A percentile compares a stretch with the other conserved stretches of the same genome.
phyloP scores from a whole-genome alignment of 2,888 invertebrate species.

The Rugalucina vietnamica region DNA sequence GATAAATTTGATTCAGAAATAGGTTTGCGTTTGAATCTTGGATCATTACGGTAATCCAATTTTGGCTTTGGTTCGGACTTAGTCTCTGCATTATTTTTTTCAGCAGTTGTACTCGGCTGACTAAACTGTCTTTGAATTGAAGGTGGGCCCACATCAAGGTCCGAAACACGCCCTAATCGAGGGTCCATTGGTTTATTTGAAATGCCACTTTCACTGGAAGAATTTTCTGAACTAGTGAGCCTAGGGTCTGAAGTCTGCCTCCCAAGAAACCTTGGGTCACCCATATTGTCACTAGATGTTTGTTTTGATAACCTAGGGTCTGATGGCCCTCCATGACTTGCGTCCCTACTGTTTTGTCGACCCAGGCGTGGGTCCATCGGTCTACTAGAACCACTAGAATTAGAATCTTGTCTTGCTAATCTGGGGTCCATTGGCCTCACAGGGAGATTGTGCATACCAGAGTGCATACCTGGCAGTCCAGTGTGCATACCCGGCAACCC shows the following conservation, averaged over 20 bases:
- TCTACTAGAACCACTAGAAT: conserved; percentile 33
- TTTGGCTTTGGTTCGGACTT: conserved; percentile 67
- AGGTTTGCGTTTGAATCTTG: conserved; percentile 80
- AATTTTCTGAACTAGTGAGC: conserved; percentile 24
- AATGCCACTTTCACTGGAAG: not conserved
- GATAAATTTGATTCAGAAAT: conserved; percentile 51
- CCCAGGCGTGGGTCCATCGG: conserved; percentile 47
- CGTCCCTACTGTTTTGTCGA: conserved; percentile 49
- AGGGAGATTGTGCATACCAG: conserved; percentile 57
- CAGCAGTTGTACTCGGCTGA: conserved; percentile 48
- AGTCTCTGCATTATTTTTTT: conserved; percentile 39
- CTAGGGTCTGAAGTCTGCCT: conserved; percentile 41
- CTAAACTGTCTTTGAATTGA: conserved; percentile 56
- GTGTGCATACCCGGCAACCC: conserved; percentile 20
- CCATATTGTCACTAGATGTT: conserved; percentile 34
- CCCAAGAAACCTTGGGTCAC: conserved; percentile 48
- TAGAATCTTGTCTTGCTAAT: conserved; percentile 59
- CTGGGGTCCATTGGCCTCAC: conserved; percentile 61
- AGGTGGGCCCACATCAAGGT: conserved; percentile 31
- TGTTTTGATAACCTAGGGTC: conserved; percentile 11
- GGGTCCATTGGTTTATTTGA: conserved; percentile 48
- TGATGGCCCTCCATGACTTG: not conserved
- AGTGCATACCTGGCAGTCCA: conserved; percentile 28
- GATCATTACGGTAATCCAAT: conserved; percentile 82
- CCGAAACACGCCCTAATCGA: conserved; percentile 26